Evolutionary conservation across 2,888 invertebrate species (phyloP), one percentile per base, ranked within the genome.

Genomic region (Diaperis boleti): DNA sequence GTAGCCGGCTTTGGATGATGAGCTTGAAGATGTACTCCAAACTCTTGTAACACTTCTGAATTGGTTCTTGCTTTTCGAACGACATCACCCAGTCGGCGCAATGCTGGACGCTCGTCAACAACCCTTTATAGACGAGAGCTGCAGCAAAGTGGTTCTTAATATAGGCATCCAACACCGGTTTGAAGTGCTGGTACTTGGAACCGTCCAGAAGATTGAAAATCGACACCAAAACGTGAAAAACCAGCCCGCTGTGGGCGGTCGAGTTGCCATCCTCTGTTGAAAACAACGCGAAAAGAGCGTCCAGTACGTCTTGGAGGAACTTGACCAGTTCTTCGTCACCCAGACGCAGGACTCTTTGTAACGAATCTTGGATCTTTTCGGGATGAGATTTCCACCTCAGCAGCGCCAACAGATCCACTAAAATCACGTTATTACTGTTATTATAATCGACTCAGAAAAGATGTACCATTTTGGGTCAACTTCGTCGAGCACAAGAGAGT

Each of bases 401-500:
- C 37, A 97, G 82, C 3, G 94, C 93, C 64, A 97, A 81, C 20
- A 97, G 83, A 82, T 97, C 96, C 75, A 91, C 92, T 92, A 82
- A 60, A 81, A 10, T 33, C 8, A 10, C 1, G 10, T 42, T 20
- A 42, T 6, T 5, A 20, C 14, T 7, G 14, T 6, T 3, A 18
- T 33, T 4, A 3, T 20, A 3, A 18, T 3, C 1, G 10, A n/a
- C 20, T 18, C 10, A 20, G 5, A n/a, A 10, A 5, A 1, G 2
- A 11, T n/a, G 77, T 80, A 92, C 93, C 92, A 77, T 97, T 97
- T 82, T 97, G 97, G 0, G 98, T 97, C 5, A 97, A 84, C 81
- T 98, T 98, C n/a, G 97, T 97, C 14, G 97, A 97, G 80, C 96
- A 96, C 15, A 98, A 84, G 33, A 94, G 80, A 0, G 96, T 95